These are phyloP conservation scores for Urocyon cinereoargenteus DNA, from an alignment of 2,797 vertebrate species.

Conservation along the genomic window DNA sequence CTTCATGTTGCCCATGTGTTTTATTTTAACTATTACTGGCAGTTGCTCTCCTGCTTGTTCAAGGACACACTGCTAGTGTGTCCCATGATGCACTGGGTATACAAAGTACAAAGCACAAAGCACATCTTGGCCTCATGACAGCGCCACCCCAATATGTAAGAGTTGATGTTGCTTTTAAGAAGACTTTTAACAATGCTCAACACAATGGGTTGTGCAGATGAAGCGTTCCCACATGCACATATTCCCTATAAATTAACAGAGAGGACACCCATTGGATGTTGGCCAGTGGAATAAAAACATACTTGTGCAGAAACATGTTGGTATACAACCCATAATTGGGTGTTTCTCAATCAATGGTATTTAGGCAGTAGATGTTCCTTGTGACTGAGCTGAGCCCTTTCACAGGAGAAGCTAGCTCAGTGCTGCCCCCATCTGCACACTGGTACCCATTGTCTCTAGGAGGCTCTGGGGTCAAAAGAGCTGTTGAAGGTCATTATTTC, in stretches of 20 bases:
- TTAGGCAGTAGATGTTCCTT: background rate
- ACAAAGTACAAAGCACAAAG: no score
- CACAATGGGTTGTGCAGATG: background rate
- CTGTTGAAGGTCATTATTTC: background rate
- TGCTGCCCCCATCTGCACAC: background rate
- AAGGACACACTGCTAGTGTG: no score
- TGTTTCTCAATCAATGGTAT: no score
- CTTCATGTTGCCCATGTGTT: background rate
- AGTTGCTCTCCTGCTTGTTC: background rate
- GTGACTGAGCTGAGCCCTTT: background rate
- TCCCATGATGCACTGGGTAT: no score
- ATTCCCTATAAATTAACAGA: background rate
- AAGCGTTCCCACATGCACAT: background rate
- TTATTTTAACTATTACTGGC: background rate
- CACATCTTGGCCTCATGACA: background rate
- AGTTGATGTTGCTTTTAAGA: background rate
- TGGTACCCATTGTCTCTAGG: background rate
- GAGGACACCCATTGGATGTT: background rate
- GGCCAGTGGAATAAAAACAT: background rate
- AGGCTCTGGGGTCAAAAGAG: background rate
- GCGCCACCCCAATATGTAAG: background rate
- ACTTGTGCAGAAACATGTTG: background rate
- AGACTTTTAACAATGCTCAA: background rate
- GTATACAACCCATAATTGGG: fast-evolving
- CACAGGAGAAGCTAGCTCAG: background rate